Evolutionary conservation across 2,888 invertebrate genomes (phyloP).

Genomic region (Agrochola macilenta): DNA sequence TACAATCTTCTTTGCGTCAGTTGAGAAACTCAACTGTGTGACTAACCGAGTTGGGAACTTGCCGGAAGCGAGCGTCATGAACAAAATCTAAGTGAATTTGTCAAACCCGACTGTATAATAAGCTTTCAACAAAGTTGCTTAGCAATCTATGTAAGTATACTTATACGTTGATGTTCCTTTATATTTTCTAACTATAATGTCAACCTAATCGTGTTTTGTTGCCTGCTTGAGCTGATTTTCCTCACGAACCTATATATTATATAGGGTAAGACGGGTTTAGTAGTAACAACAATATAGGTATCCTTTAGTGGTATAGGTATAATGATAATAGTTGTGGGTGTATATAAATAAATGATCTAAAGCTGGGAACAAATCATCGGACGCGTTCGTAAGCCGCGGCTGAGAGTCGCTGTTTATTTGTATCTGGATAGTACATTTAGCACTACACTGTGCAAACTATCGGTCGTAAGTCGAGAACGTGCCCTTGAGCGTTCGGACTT

Average conservation of each 20-base stretch:
- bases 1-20: slow-evolving; percentile 74
- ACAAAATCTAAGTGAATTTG: slow-evolving; percentile 88
- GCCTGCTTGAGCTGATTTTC: slow-evolving; percentile 8
- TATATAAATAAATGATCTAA: background rate
- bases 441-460: too few species aligned
- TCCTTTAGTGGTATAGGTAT: too few species aligned
- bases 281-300: background rate
- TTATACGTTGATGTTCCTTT: slow-evolving; percentile 31
- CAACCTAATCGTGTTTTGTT: slow-evolving; percentile 34
- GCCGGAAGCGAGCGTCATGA: slow-evolving; percentile 80
- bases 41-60: slow-evolving; percentile 83
- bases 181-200: slow-evolving; percentile 35
- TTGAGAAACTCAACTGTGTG: slow-evolving; percentile 72
- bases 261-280: background rate
- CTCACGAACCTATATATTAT: background rate
- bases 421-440: too few species aligned
- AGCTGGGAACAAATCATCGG: too few species aligned
- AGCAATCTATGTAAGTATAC: slow-evolving; percentile 73
- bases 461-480: too few species aligned
- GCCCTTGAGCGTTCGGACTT: too few species aligned
- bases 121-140: slow-evolving; percentile 82
- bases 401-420: too few species aligned
- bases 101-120: slow-evolving; percentile 86
- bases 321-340: background rate
- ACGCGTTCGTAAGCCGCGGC: too few species aligned